These are phyloP conservation scores for Urocitellus parryii DNA, from an alignment of 2,113 vertebrate species.

Conservation along the genomic window DNA sequence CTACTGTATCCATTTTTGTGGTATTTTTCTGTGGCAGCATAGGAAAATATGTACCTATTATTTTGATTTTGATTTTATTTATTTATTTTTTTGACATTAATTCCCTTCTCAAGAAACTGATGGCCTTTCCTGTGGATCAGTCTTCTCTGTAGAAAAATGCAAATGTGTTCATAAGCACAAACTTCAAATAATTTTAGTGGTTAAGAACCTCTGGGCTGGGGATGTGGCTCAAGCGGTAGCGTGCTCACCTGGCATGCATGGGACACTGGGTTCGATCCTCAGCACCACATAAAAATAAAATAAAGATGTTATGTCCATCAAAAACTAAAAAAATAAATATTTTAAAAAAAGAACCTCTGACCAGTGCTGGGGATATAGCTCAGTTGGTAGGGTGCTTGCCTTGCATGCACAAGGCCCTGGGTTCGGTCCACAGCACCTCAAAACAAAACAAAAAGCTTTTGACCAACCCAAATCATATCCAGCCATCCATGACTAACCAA, in stretches of 20 bases:
- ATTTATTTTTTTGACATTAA: neutral
- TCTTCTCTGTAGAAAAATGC: neutral
- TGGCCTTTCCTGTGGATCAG: neutral
- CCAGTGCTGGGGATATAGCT: no score
- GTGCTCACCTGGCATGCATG: no score
- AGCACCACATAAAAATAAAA: no score
- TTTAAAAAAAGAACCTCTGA: neutral
- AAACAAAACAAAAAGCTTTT: neutral
- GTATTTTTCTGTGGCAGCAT: neutral
- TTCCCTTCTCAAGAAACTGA: neutral
- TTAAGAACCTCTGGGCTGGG: neutral
- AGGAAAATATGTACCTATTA: neutral
- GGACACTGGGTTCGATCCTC: no score
- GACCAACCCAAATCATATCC: neutral
- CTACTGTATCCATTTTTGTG: neutral
- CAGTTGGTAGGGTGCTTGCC: no score
- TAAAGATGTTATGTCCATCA: no score
- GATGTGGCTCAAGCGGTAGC: no score
- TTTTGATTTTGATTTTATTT: neutral
- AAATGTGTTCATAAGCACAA: neutral
- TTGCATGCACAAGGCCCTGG: no score
- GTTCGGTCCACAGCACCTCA: no score
- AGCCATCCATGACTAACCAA: neutral
- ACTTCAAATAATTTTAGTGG: neutral
- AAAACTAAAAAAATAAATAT: no score